Percentiles rank a stretch among this genome's conserved stretches.
These are phyloP conservation scores for Eupithecia subumbrata DNA, from an alignment of 2,888 invertebrate species.

Conservation along the genomic window DNA sequence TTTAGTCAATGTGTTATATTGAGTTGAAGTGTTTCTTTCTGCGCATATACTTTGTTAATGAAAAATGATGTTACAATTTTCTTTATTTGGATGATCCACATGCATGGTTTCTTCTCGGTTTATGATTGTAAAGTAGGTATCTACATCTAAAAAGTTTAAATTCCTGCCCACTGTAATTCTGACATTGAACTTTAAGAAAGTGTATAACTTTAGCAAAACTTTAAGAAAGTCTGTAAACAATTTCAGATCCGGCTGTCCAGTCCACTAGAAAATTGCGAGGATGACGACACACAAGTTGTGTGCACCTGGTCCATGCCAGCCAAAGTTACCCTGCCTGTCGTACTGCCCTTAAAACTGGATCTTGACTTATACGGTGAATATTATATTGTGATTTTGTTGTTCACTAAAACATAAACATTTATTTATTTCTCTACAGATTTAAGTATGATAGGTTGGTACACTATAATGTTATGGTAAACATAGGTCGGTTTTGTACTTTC, in stretches of 20 bases:
- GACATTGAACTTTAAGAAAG: neutral
- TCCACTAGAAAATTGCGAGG: slow-evolving; percentile 56
- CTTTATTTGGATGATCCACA: neutral
- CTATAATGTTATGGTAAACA: too few relatives aligned
- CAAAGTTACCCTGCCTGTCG: slow-evolving; percentile 57
- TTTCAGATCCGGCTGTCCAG: slow-evolving; percentile 58
- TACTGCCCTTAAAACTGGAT: slow-evolving; percentile 59
- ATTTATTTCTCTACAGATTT: too few relatives aligned
- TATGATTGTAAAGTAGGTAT: neutral
- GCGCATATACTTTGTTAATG: too few relatives aligned
- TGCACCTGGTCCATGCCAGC: slow-evolving; percentile 64
- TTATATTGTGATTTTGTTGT: neutral
- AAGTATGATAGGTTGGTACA: too few relatives aligned
- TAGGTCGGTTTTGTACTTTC: too few relatives aligned
- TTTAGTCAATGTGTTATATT: too few relatives aligned
- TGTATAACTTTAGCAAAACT: neutral
- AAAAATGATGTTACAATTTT: too few relatives aligned
- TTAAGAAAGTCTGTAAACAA: neutral
- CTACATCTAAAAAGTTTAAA: neutral
- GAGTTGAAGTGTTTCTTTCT: too few relatives aligned
- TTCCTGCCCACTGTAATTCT: neutral
- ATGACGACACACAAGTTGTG: slow-evolving; percentile 34
- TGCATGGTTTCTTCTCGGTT: neutral
- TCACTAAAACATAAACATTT: neutral
- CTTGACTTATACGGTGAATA: slow-evolving; percentile 60